Conservation (phyloP, 1,140 invertebrate genomes). For the Halesus radiatus region DNA sequence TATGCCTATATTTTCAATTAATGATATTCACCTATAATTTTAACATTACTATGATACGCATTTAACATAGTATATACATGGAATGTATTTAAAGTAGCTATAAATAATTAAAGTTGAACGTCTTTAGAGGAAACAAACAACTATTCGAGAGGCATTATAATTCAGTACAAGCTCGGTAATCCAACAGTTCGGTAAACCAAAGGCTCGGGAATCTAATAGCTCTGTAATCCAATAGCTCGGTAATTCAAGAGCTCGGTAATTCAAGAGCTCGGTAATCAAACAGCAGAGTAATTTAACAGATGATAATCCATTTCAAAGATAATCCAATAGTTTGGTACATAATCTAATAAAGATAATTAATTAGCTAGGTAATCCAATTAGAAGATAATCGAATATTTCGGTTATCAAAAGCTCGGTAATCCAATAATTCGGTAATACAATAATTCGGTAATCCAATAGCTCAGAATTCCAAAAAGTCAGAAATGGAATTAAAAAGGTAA, state of each 20-base stretch:
- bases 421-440: too few species aligned
- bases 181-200: background rate
- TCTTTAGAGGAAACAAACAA: background rate
- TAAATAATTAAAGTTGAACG: background rate
- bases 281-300: too few species aligned
- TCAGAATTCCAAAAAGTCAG: too few species aligned
- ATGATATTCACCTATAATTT: conserved; percentile 11
- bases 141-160: background rate
- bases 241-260: background rate
- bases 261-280: background rate
- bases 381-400: too few species aligned
- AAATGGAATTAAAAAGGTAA: too few species aligned
- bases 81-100: conserved; percentile 39
- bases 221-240: background rate
- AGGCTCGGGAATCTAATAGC: background rate
- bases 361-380: too few species aligned
- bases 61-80: conserved; percentile 41
- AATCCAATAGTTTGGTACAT: too few species aligned
- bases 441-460: too few species aligned
- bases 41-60: conserved; percentile 20
- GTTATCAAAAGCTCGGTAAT: too few species aligned
- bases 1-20: too few species aligned
- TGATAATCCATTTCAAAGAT: too few species aligned
- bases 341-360: too few species aligned
- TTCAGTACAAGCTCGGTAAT: background rate